phyloP scores from a whole-genome alignment of 2,113 vertebrate species.

The Alouatta palliata region DNA sequence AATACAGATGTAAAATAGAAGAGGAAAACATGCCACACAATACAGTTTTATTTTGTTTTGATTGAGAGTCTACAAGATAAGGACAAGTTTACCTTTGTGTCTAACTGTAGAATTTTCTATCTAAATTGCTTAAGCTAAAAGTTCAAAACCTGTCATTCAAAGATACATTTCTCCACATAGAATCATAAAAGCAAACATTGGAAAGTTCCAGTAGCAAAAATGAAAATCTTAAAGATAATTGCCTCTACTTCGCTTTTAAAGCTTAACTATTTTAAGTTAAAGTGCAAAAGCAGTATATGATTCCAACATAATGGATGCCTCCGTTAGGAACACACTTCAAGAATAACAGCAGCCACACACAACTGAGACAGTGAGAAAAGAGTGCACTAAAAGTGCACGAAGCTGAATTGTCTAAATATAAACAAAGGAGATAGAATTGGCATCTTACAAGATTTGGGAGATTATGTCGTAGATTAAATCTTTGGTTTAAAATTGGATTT shows the following conservation, averaged over 20 bases:
- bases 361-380: neutral
- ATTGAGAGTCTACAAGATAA: neutral
- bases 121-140: neutral
- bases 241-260: neutral
- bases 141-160: neutral
- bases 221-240: neutral
- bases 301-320: neutral
- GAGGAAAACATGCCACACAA: neutral
- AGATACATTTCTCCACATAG: neutral
- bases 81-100: neutral
- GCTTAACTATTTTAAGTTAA: neutral
- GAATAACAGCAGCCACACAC: neutral
- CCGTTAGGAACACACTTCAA: neutral
- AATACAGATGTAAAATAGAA: neutral
- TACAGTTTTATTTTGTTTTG: neutral
- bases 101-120: neutral
- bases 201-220: neutral
- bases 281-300: neutral
- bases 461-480: neutral
- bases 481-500: neutral
- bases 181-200: neutral
- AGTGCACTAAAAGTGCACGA: neutral
- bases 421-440: neutral
- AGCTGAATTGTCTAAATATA: neutral
- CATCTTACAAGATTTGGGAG: neutral